phyloP scores from a whole-genome alignment of 2,113 vertebrate species.

The Alaudala cheleensis region DNA sequence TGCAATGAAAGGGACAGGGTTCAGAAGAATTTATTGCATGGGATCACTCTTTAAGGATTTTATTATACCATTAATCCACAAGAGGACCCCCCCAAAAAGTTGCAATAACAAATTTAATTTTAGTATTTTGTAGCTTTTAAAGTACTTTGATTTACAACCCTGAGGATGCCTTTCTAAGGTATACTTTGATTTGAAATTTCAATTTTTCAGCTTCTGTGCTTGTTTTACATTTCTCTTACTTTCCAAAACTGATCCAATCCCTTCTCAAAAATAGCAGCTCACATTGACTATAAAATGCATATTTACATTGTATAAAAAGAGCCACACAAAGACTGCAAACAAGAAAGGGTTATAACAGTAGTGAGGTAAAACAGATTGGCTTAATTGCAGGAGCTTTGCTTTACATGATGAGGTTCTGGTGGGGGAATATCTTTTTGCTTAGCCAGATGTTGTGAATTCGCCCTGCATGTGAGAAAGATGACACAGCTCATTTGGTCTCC shows the following conservation, averaged over 20 bases:
- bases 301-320: neutral
- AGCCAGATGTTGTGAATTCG: slow-evolving; percentile 36
- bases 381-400: slow-evolving; percentile 33
- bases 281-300: neutral
- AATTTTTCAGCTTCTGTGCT: neutral
- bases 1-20: neutral
- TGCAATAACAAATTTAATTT: neutral
- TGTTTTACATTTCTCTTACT: neutral
- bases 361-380: neutral
- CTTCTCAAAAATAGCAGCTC: neutral
- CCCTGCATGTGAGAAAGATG: neutral
- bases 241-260: neutral
- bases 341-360: neutral
- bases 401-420: slow-evolving; percentile 27
- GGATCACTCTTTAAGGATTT: neutral
- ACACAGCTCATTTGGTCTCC: slow-evolving; percentile 4
- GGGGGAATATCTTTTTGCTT: slow-evolving; percentile 17
- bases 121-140: neutral
- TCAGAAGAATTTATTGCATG: neutral
- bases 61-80: neutral
- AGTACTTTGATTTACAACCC: neutral
- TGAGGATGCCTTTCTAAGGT: neutral
- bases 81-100: neutral
- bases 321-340: neutral
- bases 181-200: neutral